Percentiles rank a stretch among this genome's conserved stretches.
Evolutionary conservation across 1,140 invertebrate genomes (phyloP).

Genomic region (Solenopsis fugax): DNA sequence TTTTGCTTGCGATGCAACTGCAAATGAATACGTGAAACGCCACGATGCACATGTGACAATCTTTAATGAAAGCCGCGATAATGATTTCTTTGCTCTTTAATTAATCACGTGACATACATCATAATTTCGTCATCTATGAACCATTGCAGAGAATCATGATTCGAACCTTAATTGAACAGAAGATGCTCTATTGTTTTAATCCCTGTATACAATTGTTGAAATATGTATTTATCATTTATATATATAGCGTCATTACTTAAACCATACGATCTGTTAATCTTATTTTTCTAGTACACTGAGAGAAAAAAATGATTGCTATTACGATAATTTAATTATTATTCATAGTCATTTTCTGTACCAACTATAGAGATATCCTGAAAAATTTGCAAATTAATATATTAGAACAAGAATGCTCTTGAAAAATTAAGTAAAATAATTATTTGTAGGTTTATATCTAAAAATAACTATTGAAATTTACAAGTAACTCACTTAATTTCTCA

Average conservation of each 20-base stretch:
- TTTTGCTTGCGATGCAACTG: not conserved
- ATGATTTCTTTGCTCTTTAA: slow-evolving; percentile 10
- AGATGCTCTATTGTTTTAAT: slow-evolving; percentile 3
- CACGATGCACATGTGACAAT: not conserved
- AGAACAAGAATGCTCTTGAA: too few relatives aligned
- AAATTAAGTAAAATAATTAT: too few relatives aligned
- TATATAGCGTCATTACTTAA: not conserved
- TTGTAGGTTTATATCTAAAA: too few relatives aligned
- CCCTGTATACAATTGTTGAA: not conserved
- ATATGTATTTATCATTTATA: slow-evolving; percentile 1
- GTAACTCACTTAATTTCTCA: too few relatives aligned
- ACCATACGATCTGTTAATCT: not conserved
- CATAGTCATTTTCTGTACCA: too few relatives aligned
- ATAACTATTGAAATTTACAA: too few relatives aligned
- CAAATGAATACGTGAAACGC: slow-evolving; percentile 19
- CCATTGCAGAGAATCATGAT: not conserved
- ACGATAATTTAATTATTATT: too few relatives aligned
- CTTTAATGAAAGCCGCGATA: slow-evolving; percentile 42
- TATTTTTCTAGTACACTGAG: not conserved
- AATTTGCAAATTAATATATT: too few relatives aligned
- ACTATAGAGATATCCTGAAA: too few relatives aligned
- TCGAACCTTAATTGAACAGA: not conserved
- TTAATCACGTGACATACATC: slow-evolving; percentile 24
- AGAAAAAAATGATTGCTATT: too few relatives aligned
- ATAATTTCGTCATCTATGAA: slow-evolving; percentile 33